Percentiles rank a stretch among this genome's conserved stretches.
phyloP scores from a whole-genome alignment of 2,888 invertebrate genomes.

The Dicyrtoma fusca region DNA sequence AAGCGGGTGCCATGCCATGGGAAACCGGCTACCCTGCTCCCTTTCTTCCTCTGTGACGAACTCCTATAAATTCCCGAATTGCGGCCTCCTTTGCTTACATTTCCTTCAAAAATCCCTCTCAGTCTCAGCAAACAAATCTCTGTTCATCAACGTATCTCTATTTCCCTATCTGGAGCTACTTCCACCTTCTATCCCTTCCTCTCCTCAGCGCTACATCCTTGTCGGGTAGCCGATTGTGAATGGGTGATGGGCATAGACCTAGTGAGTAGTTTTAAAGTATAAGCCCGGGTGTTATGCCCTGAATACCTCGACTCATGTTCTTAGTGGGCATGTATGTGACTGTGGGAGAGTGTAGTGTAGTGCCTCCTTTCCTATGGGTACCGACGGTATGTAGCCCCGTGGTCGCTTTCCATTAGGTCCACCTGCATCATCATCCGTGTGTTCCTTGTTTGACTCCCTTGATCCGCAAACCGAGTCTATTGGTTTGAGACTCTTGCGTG shows the following conservation, averaged over 20 bases:
- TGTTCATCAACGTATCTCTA: constrained; percentile 12
- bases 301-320: too few species aligned
- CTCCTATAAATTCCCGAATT: background rate
- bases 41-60: constrained; percentile 6
- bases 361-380: too few species aligned
- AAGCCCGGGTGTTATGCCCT: too few species aligned
- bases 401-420: constrained; percentile 1
- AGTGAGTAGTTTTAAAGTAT: too few species aligned
- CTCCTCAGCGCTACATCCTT: too few species aligned
- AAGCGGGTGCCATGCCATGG: constrained; percentile 16
- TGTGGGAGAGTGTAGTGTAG: too few species aligned
- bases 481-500: background rate
- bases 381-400: too few species aligned
- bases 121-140: constrained; percentile 22
- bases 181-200: too few species aligned
- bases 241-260: too few species aligned
- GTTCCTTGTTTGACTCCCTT: constrained; percentile 17
- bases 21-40: constrained; percentile 7
- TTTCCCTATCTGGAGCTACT: constrained; percentile 11
- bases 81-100: constrained; percentile 28
- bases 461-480: background rate
- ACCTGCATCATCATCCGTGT: constrained; percentile 1
- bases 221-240: too few species aligned
- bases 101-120: constrained; percentile 19
- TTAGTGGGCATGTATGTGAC: too few species aligned